These are phyloP conservation scores for Tauraco erythrolophus DNA, from an alignment of 2,113 vertebrate species.

Conservation along the genomic window DNA sequence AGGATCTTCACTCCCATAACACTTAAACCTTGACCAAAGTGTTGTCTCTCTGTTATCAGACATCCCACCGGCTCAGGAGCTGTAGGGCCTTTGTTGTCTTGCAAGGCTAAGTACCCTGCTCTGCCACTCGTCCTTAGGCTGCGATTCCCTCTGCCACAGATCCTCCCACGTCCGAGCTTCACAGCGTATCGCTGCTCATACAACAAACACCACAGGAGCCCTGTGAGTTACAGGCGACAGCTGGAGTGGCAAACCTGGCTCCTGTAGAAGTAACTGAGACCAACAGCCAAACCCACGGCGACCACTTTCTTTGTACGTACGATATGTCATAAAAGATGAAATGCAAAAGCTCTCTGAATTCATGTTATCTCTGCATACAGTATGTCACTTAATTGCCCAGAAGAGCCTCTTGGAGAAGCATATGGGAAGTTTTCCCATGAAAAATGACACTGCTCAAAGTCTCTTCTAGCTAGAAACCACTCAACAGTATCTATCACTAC, in stretches of 20 bases:
- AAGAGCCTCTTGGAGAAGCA: conserved; percentile 11
- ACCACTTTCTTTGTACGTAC: neutral
- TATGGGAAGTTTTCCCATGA: conserved; percentile 42
- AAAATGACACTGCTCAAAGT: neutral
- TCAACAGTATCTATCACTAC: conserved; percentile 25
- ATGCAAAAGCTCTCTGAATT: neutral
- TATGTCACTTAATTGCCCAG: conserved; percentile 34
- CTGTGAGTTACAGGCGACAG: neutral
- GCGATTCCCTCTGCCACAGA: neutral
- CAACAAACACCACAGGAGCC: neutral
- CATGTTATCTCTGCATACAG: neutral
- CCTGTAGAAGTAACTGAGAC: neutral
- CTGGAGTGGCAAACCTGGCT: neutral
- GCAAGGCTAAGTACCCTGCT: neutral
- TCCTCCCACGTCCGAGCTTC: neutral
- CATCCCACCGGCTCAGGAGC: neutral
- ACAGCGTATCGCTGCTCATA: fast-evolving
- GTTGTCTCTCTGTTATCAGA: neutral
- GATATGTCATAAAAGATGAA: neutral
- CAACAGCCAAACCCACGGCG: neutral
- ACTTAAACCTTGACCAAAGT: neutral
- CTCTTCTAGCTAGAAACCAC: conserved; percentile 38
- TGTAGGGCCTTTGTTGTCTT: neutral
- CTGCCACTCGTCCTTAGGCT: neutral
- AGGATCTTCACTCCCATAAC: neutral